phyloP scores from a whole-genome alignment of 2,797 vertebrate species.

The Threskiornis aethiopicus region DNA sequence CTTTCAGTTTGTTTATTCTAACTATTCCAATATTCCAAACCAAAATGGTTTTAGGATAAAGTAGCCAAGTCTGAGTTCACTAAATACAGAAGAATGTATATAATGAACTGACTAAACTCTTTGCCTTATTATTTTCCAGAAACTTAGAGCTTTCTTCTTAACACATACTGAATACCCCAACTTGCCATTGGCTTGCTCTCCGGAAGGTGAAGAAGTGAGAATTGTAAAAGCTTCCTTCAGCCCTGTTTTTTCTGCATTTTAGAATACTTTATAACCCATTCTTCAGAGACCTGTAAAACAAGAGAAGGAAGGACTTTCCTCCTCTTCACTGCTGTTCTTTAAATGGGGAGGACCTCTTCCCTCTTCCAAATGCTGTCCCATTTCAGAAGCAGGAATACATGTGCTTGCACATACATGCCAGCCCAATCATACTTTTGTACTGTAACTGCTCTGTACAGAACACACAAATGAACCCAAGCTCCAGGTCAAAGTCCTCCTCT shows the following conservation, averaged over 20 bases:
- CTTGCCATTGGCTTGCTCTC: not conserved
- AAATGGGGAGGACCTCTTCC: not conserved
- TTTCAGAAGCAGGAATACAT: not conserved
- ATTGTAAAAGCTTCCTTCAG: not conserved
- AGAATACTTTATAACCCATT: not conserved
- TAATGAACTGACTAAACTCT: not conserved
- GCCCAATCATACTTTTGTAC: not conserved
- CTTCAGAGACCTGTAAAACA: not conserved
- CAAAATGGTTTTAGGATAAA: constrained; percentile 1
- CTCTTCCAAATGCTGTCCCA: not conserved
- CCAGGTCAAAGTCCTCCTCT: not conserved
- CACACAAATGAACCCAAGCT: too few species aligned
- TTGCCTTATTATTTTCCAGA: not conserved
- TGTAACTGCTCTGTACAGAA: not conserved
- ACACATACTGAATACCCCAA: not conserved
- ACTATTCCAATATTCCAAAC: constrained; percentile 19
- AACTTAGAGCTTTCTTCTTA: not conserved
- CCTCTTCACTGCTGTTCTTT: not conserved
- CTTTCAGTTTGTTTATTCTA: constrained; percentile 28
- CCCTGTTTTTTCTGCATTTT: not conserved
- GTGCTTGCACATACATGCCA: not conserved
- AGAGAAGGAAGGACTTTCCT: not conserved
- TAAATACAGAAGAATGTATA: not conserved
- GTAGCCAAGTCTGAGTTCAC: not conserved
- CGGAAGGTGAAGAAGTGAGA: not conserved